phyloP scores from a whole-genome alignment of 2,797 vertebrate genomes.

The Oryzias sinensis region DNA sequence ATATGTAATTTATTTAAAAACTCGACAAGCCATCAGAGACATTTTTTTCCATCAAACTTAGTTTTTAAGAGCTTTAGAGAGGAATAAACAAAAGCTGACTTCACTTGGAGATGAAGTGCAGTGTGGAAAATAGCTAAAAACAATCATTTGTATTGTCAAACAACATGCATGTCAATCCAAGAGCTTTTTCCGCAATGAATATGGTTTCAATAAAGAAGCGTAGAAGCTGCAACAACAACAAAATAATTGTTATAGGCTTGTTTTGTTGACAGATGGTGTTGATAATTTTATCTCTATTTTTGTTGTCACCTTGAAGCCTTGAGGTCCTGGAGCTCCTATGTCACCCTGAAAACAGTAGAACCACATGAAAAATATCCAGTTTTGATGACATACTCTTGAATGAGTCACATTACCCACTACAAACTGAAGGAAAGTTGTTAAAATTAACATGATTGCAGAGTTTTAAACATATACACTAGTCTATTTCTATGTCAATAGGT shows the following conservation, averaged over 20 bases:
- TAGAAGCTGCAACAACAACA: conserved; percentile 1
- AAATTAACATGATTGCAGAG: not conserved
- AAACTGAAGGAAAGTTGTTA: conserved; percentile 3
- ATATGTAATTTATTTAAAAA: too few relatives aligned
- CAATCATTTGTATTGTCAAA: too few relatives aligned
- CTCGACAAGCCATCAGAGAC: too few relatives aligned
- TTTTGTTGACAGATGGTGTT: conserved; percentile 17
- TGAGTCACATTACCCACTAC: conserved; percentile 21
- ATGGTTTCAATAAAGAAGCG: conserved; percentile 9
- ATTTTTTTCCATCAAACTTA: not conserved
- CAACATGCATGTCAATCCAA: conserved; percentile 7
- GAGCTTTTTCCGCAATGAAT: conserved; percentile 7
- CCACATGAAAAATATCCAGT: conserved; percentile 31
- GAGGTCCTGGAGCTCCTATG: conserved; percentile 77
- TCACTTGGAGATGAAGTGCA: conserved; percentile 6
- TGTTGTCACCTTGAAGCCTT: conserved; percentile 84
- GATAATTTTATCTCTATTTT: conserved; percentile 1
- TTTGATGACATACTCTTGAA: conserved; percentile 23
- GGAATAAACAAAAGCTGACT: conserved; percentile 5
- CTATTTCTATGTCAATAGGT: too few relatives aligned
- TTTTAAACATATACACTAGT: too few relatives aligned
- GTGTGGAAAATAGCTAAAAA: not conserved
- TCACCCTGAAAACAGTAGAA: conserved; percentile 76
- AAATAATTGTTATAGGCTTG: conserved; percentile 3
- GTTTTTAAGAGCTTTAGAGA: conserved; percentile 9